phyloP scores from a whole-genome alignment of 2,113 vertebrate genomes.

The Mustela lutreola region DNA sequence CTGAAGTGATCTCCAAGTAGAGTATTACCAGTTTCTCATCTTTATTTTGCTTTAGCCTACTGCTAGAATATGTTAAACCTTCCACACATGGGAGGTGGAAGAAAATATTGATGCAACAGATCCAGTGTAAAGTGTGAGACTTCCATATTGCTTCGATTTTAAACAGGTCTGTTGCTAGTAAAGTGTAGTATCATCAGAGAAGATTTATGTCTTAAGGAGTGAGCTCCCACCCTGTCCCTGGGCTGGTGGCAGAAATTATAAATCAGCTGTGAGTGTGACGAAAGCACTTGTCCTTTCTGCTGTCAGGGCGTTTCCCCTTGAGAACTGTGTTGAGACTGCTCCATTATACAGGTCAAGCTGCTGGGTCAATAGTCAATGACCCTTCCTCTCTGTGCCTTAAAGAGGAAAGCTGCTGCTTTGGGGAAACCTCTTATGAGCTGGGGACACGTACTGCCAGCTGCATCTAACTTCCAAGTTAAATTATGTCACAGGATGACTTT shows the following conservation, averaged over 20 bases:
- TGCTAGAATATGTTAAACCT: background rate
- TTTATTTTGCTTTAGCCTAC: slow-evolving; percentile 9
- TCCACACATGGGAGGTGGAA: background rate
- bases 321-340: background rate
- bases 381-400: background rate
- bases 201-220: background rate
- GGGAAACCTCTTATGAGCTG: background rate
- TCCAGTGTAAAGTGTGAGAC: background rate
- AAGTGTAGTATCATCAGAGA: background rate
- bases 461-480: slow-evolving; percentile 38
- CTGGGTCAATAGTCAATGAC: background rate
- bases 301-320: background rate
- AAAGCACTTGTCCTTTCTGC: background rate
- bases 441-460: background rate
- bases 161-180: background rate
- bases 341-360: background rate
- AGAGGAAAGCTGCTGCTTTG: background rate
- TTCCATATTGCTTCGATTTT: background rate
- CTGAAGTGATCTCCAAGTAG: background rate
- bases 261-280: slow-evolving; percentile 8
- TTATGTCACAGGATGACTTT: slow-evolving; percentile 40
- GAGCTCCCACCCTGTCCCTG: background rate
- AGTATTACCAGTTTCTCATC: background rate
- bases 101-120: background rate
- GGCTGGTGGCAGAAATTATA: background rate